Percentiles rank a stretch among this genome's conserved stretches.
Evolutionary conservation across 2,797 vertebrate species (phyloP).

Genomic region (Smutsia temminckii): DNA sequence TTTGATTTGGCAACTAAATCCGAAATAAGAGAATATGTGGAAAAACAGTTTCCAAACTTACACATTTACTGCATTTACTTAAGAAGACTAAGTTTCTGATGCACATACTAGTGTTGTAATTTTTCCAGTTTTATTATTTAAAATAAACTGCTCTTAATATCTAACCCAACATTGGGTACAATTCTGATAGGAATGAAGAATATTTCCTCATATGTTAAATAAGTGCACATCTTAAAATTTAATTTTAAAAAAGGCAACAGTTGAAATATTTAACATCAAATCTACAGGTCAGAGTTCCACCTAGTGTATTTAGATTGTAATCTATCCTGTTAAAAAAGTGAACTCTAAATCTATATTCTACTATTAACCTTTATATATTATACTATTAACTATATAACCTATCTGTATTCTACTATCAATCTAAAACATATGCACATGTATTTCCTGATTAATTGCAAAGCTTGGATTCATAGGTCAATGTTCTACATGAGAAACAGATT

Average conservation of each 20-base stretch:
- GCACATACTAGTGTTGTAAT: not conserved
- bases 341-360: not conserved
- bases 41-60: not conserved
- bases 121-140: not conserved
- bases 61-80: not conserved
- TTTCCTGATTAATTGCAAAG: constrained; percentile 59
- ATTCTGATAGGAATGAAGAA: not conserved
- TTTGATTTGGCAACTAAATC: not conserved
- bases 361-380: not conserved
- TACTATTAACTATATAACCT: too few species aligned
- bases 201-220: not conserved
- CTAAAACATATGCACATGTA: constrained; percentile 25
- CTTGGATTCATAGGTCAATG: constrained; percentile 26
- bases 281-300: not conserved
- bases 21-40: not conserved
- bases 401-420: not conserved
- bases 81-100: not conserved
- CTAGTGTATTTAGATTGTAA: not conserved
- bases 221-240: not conserved
- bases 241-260: not conserved
- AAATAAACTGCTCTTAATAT: not conserved
- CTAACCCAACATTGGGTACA: not conserved
- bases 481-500: constrained; percentile 47
- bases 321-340: not conserved
- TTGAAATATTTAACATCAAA: not conserved